Evolutionary conservation across 2,113 vertebrate genomes (phyloP).

Genomic region (Platanista minor): DNA sequence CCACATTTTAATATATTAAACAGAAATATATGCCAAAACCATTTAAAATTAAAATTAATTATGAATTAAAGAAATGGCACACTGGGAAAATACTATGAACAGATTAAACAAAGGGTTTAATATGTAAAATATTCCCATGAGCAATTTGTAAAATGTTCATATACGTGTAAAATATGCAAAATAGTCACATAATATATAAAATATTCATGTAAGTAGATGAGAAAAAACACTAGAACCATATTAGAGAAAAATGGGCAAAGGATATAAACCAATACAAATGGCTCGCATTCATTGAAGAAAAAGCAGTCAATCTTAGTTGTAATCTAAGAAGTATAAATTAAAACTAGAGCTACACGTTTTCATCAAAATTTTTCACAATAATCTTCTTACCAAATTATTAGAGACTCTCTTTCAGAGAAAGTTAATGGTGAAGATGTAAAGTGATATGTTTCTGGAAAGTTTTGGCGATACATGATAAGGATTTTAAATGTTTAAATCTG

Average conservation of each 20-base stretch:
- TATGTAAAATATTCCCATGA: not conserved
- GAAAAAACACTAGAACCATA: too few species aligned
- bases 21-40: not conserved
- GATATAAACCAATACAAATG: too few species aligned
- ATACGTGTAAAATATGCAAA: too few species aligned
- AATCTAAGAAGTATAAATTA: too few species aligned
- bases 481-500: conserved; percentile 12
- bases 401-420: not conserved
- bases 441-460: not conserved
- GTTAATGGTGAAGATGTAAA: not conserved
- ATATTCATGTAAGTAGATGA: too few species aligned
- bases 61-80: not conserved
- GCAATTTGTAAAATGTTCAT: too few species aligned
- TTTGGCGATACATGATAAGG: not conserved
- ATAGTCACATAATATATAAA: too few species aligned
- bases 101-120: not conserved
- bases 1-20: not conserved
- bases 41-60: not conserved
- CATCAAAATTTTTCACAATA: not conserved
- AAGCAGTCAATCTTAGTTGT: too few species aligned
- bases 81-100: not conserved
- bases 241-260: too few species aligned
- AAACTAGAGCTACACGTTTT: not conserved
- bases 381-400: not conserved
- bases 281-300: not conserved